Percentiles rank a stretch among this genome's conserved stretches.
phyloP scores from a whole-genome alignment of 2,113 vertebrate species.

The Corythaixoides concolor region DNA sequence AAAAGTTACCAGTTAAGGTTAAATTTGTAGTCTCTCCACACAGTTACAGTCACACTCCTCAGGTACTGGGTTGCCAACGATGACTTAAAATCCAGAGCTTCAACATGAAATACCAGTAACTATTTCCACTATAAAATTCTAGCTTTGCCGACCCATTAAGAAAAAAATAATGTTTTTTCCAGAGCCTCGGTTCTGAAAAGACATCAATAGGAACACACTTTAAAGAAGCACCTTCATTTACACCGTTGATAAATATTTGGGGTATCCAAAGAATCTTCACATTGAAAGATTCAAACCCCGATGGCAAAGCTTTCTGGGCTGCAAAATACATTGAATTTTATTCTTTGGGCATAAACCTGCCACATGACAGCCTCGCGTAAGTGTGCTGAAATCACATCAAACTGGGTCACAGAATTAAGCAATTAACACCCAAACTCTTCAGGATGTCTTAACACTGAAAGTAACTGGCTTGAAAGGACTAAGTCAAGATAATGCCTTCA shows the following conservation, averaged over 20 bases:
- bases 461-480: neutral
- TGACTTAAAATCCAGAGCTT: neutral
- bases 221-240: neutral
- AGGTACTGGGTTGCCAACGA: neutral
- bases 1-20: neutral
- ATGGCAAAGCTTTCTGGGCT: neutral
- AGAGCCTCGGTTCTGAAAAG: neutral
- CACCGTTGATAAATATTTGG: neutral
- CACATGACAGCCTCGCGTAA: accelerated
- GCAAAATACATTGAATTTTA: neutral
- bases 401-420: neutral
- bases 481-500: neutral
- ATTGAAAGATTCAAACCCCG: neutral
- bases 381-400: neutral
- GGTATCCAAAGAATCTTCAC: neutral
- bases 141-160: neutral
- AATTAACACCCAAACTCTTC: neutral
- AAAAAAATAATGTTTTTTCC: neutral
- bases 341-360: neutral
- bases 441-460: neutral
- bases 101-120: neutral
- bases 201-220: neutral
- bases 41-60: neutral
- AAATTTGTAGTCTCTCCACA: neutral
- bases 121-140: neutral